phyloP scores from a whole-genome alignment of 1,140 invertebrate species.

The Chionoecetes opilio region DNA sequence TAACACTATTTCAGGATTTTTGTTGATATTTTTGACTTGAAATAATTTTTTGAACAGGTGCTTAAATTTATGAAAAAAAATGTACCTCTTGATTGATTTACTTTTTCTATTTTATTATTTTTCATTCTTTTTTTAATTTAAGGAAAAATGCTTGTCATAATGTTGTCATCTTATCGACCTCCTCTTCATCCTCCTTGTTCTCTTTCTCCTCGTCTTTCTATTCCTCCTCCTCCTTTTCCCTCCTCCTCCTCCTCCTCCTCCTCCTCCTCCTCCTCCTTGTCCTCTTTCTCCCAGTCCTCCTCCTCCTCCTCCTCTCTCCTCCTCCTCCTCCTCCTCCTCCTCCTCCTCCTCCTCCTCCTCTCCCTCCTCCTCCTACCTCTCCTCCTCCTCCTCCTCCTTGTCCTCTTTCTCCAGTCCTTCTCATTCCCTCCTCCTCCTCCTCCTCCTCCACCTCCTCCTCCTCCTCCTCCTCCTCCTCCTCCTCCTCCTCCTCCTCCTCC shows the following conservation, averaged over 20 bases:
- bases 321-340: background rate
- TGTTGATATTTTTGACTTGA: too few species aligned
- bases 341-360: background rate
- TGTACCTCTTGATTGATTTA: background rate
- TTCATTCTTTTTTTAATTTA: too few species aligned
- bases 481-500: slow-evolving; percentile 22
- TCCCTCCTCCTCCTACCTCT: background rate
- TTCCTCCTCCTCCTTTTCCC: background rate
- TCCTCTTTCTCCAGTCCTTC: background rate
- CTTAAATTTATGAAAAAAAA: too few species aligned
- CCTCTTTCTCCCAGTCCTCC: background rate
- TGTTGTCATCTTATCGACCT: too few species aligned
- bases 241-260: too few species aligned
- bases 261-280: too few species aligned
- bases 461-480: slow-evolving; percentile 23
- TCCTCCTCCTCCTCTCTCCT: too few species aligned
- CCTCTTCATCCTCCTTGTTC: background rate
- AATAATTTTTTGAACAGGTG: too few species aligned
- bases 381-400: background rate
- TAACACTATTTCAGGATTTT: too few species aligned
- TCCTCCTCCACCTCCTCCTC: background rate
- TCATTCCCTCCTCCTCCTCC: background rate
- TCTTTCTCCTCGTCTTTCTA: background rate
- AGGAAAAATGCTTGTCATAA: too few species aligned
- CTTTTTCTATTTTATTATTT: background rate